phyloP scores from a whole-genome alignment of 2,888 invertebrate genomes.

The Drosophila greeni region DNA sequence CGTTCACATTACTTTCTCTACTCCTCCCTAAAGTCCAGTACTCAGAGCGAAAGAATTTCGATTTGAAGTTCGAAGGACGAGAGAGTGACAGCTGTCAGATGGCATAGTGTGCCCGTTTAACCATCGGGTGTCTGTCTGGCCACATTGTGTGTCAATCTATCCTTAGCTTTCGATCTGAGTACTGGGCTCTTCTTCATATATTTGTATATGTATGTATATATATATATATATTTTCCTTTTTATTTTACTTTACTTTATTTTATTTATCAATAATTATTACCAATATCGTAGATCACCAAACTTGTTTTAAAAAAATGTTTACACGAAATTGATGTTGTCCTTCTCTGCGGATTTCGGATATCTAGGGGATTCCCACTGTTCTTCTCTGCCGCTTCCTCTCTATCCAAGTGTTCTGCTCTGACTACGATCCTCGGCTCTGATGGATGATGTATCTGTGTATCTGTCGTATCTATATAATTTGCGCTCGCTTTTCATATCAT shows the following conservation, averaged over 20 bases:
- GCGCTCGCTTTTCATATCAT: slow-evolving; percentile 48
- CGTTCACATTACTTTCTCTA: slow-evolving; percentile 29
- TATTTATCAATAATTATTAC: slow-evolving; percentile 65
- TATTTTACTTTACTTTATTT: slow-evolving; percentile 47
- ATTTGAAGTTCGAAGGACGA: background rate
- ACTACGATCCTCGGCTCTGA: slow-evolving; percentile 36
- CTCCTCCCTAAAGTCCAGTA: slow-evolving; percentile 36
- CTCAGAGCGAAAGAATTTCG: slow-evolving; percentile 17
- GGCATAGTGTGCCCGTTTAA: slow-evolving; percentile 7
- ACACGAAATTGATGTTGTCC: slow-evolving; percentile 56
- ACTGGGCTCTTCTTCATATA: slow-evolving; percentile 39
- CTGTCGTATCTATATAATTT: slow-evolving; percentile 49
- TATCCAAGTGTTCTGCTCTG: slow-evolving; percentile 33
- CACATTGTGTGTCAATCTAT: no score
- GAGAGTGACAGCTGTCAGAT: background rate
- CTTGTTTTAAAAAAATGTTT: slow-evolving; percentile 74
- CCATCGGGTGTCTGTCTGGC: slow-evolving; percentile 9
- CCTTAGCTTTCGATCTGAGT: slow-evolving; percentile 1
- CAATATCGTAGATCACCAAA: slow-evolving; percentile 77
- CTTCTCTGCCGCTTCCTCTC: slow-evolving; percentile 46
- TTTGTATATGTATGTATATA: slow-evolving; percentile 57
- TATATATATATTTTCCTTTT: slow-evolving; percentile 48
- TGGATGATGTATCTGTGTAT: slow-evolving; percentile 33
- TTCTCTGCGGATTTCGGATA: slow-evolving; percentile 23
- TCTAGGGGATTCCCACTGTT: slow-evolving; percentile 2